Evolutionary conservation across 2,113 vertebrate genomes (phyloP), one percentile per base, ranked within the genome.

Genomic region (Gallinago jamesoni): DNA sequence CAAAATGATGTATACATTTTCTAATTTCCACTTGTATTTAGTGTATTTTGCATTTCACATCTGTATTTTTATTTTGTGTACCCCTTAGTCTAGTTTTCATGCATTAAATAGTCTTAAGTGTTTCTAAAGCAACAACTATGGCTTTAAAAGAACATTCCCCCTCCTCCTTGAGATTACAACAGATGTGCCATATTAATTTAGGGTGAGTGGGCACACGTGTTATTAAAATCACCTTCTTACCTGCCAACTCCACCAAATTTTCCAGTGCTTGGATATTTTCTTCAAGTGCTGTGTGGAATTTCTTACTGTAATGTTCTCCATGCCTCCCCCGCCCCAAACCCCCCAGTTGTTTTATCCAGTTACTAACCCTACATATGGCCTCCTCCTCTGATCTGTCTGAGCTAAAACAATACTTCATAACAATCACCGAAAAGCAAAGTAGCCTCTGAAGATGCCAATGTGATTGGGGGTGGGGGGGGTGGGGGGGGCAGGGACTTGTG

Each of bases 201-300:
- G 70, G 17, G 13, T 66, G 57, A 87, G 14, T 77, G 82, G 84
- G 91, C 55, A 91, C 87, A 91, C 45, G 93, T 90, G 91, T 93
- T 93, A 96, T 87, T 93, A 95, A 91, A 95, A 95, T 95, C 78
- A 91, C 41, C 19, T 19, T 85, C 59, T 76, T 64, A 96, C 84
- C 84, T 94, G 74, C 56, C 84, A 93, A 41, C 43, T 78, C 56
- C 52, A 89, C 76, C 69, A 89, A 57, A 75, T 72, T 90, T 92
- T 95, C 73, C 76, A 87, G 43, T 64, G 24, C 73, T 86, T 89
- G 73, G 80, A 33, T 89, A 90, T 84, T 90, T 92, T 92, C 80
- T 75, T 94, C 66, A 80, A 89, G 41, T 79, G 31, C 31, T 87
- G 17, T 57, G 39, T 93, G 80, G 89, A 96, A 94, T 90, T 89